Conservation (phyloP, 2,113 vertebrate genomes). For the Hydrochoerus hydrochaeris region DNA sequence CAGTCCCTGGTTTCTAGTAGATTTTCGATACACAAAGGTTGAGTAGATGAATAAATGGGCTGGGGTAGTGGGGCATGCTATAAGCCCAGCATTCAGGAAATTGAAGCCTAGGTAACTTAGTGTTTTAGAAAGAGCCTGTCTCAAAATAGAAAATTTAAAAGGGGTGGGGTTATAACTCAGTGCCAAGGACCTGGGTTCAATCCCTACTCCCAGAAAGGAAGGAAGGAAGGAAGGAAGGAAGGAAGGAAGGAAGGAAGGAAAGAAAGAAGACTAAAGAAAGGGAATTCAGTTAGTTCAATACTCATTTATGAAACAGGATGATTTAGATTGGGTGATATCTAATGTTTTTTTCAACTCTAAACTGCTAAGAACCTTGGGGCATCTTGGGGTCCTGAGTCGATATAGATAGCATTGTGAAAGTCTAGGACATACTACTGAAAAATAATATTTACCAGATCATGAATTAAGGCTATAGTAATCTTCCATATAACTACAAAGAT, state of each 20-base stretch:
- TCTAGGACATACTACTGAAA: background rate
- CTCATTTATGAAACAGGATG: background rate
- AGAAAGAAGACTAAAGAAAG: background rate
- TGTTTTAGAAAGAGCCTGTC: background rate
- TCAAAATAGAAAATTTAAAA: background rate
- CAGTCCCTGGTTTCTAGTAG: background rate
- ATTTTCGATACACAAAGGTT: background rate
- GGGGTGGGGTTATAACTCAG: background rate
- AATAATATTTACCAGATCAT: background rate
- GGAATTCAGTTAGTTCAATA: background rate
- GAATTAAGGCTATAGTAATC: background rate
- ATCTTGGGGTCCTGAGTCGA: background rate
- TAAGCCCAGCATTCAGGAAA: background rate
- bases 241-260: background rate
- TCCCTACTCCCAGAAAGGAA: background rate
- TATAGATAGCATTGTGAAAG: background rate
- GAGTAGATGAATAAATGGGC: background rate
- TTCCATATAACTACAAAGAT: background rate
- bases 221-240: background rate
- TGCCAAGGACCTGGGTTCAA: background rate
- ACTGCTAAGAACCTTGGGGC: background rate
- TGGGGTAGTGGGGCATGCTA: background rate
- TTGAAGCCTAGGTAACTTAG: background rate
- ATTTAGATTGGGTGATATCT: background rate
- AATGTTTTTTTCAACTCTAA: slow-evolving; percentile 22